Base-by-base conservation (phyloP, 2,113 vertebrate species). In the Channa argus region DNA sequence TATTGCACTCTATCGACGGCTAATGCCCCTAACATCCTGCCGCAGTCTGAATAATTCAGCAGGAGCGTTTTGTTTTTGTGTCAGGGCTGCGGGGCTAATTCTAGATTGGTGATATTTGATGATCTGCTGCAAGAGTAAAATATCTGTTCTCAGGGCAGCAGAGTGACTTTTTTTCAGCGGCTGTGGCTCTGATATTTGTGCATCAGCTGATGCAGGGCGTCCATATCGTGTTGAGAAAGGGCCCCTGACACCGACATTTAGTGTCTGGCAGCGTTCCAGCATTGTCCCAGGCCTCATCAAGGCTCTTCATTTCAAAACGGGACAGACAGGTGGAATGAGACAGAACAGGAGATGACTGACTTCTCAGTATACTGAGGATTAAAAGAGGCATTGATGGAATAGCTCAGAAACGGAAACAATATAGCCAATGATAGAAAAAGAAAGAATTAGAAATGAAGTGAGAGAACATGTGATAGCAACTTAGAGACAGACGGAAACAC, bases 21-120 rank as follows among this genome's bases (percentile, higher is more conserved):
- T 92, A 92, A 90, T 90, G 87, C 82, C 87, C 83, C 82, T 77
- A 77, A 88, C 83, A 92, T 93, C 89, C 91, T 89, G 84, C 89
- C 80, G 47, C 83, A 63, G 70, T 69, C 90, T 94, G 89, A 92
- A 94, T 94, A 91, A 94, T 94, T 94, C 88, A 94, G 84, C 78
- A 83, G 73, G 63, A 88, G 89, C 83, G 88, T 88, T 94, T 93
- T 91, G 93, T 93, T 92, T 91, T 91, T 83, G 86, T 93, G 90
- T 93, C 92, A 89, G 71, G 72, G 86, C 86, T 59, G 65, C 58
- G 45, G 86, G 76, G 79, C 90, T 93, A 91, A 92, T 88, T 89
- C 77, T 86, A 88, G 88, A 93, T 90, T 79, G 63, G 49, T 64
- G 87, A 89, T 89, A 88, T 88, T 85, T 77, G 88, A 93, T 93